Evolutionary conservation across 1,140 invertebrate species (phyloP).

Genomic region (Lasioglossum albipes): DNA sequence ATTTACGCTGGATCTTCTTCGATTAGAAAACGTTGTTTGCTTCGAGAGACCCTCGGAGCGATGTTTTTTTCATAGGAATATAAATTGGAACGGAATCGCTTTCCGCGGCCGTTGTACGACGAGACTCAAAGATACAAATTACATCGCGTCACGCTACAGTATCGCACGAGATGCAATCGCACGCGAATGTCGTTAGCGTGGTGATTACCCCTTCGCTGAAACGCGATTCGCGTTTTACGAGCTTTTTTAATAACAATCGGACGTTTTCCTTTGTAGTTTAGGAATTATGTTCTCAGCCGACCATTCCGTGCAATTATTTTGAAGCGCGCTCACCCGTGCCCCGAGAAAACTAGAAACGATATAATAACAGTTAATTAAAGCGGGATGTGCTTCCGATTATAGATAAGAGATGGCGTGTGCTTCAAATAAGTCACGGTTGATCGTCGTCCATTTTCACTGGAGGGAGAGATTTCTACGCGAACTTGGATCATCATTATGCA

Average conservation of each 20-base stretch:
- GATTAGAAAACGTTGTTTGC: not conserved
- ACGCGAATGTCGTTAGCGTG: not conserved
- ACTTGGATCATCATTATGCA: no score
- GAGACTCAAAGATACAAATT: not conserved
- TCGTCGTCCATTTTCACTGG: no score
- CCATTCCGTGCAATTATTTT: not conserved
- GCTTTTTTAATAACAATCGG: not conserved
- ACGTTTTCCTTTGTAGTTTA: not conserved
- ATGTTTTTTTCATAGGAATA: not conserved
- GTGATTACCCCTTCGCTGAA: not conserved
- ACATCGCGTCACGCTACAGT: not conserved
- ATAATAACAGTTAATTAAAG: not conserved
- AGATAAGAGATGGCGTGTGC: no score
- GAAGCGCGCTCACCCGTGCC: not conserved
- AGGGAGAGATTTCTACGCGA: no score
- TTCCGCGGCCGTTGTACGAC: not conserved
- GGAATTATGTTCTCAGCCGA: not conserved
- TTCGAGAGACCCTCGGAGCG: not conserved
- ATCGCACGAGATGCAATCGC: slow-evolving; percentile 11
- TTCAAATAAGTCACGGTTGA: no score
- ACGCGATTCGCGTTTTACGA: not conserved
- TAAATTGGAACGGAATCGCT: slow-evolving; percentile 7
- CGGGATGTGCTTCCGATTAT: no score
- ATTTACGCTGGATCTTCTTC: not conserved
- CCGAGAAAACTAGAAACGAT: not conserved